Evolutionary conservation across 2,797 vertebrate species (phyloP).

Genomic region (Hydrophis major): DNA sequence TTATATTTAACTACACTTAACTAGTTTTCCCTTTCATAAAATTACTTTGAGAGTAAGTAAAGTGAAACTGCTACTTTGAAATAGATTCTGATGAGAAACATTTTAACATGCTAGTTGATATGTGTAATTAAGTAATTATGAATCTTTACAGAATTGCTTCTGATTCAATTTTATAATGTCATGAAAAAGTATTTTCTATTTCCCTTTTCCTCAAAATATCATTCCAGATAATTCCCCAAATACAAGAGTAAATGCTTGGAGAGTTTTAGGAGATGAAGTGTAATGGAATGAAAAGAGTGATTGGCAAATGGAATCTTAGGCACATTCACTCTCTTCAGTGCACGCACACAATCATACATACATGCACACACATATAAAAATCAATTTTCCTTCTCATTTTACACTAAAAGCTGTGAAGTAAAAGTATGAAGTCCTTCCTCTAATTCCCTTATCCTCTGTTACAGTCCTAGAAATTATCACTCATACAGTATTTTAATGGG

Average conservation of each 20-base stretch:
- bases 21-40: neutral
- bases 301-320: neutral
- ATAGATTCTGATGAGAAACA: neutral
- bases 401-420: too few species aligned
- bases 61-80: neutral
- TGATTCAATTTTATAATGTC: neutral
- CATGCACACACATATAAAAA: neutral
- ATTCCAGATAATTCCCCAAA: neutral
- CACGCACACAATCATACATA: neutral
- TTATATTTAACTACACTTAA: constrained; percentile 29
- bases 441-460: neutral
- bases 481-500: neutral
- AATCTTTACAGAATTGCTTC: neutral
- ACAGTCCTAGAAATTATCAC: neutral
- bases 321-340: neutral
- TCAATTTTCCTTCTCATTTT: neutral
- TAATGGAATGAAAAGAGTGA: neutral
- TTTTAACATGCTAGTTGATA: constrained; percentile 2
- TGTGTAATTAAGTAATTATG: neutral
- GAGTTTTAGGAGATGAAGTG: neutral
- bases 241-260: neutral
- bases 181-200: neutral
- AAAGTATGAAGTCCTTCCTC: neutral
- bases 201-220: neutral
- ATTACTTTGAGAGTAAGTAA: neutral